These are phyloP conservation scores for Pelobates cultripes DNA, from an alignment of 2,797 vertebrate genomes.

Conservation along the genomic window DNA sequence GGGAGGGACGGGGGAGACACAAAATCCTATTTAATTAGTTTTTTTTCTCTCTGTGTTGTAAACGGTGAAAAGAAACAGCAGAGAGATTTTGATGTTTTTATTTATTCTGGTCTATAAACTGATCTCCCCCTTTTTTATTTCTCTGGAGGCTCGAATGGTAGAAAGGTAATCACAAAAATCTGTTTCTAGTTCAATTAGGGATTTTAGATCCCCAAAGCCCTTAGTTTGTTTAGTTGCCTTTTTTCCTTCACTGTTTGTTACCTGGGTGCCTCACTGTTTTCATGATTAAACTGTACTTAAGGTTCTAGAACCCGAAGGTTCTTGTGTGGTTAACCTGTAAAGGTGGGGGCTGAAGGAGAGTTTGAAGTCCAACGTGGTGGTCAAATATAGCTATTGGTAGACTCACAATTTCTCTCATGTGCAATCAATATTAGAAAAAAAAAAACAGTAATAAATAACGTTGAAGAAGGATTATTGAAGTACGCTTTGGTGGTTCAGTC, in stretches of 20 bases:
- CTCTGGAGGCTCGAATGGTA: slow-evolving; percentile 34
- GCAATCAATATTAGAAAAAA: too few relatives aligned
- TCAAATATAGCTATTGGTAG: neutral
- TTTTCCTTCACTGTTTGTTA: neutral
- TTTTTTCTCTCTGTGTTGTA: slow-evolving; percentile 43
- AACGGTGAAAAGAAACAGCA: slow-evolving; percentile 53
- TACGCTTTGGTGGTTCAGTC: neutral
- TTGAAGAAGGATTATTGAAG: too few relatives aligned
- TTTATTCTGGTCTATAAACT: slow-evolving; percentile 50
- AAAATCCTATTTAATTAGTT: slow-evolving; percentile 57
- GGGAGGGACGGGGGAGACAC: slow-evolving; percentile 52
- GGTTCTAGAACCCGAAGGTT: neutral
- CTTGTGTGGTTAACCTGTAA: neutral
- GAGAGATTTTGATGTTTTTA: slow-evolving; percentile 55
- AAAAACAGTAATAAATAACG: too few relatives aligned
- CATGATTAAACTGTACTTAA: neutral
- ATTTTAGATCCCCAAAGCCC: slow-evolving; percentile 29
- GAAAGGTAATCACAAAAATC: slow-evolving; percentile 51
- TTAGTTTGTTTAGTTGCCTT: neutral
- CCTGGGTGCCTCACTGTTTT: neutral
- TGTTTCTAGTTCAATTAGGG: slow-evolving; percentile 41
- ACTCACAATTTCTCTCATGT: neutral
- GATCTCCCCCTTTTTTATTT: slow-evolving; percentile 41
- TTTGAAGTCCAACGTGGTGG: neutral
- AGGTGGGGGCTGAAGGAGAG: neutral